These are phyloP conservation scores for Stegostoma tigrinum DNA, from an alignment of 2,113 vertebrate genomes.

Conservation along the genomic window DNA sequence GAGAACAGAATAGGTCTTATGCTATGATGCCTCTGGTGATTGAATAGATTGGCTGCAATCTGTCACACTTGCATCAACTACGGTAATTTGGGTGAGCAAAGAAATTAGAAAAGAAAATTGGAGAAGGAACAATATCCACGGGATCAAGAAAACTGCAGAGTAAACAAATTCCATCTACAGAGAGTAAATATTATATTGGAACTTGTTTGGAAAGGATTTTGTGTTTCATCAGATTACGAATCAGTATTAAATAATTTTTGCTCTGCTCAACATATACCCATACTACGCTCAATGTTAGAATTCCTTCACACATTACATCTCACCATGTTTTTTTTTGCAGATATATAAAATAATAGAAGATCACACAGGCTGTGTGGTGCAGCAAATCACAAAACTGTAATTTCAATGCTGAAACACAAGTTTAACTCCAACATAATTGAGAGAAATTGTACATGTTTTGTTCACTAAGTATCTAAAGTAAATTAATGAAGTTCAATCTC, in stretches of 20 bases:
- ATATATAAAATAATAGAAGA: background rate
- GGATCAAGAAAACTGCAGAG: background rate
- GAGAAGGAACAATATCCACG: background rate
- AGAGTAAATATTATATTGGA: background rate
- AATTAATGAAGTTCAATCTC: background rate
- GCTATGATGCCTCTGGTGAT: background rate
- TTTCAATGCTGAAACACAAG: background rate
- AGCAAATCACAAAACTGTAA: background rate
- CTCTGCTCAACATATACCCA: background rate
- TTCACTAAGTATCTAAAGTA: background rate
- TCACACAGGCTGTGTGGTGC: background rate
- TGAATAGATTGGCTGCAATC: background rate
- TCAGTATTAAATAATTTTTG: background rate
- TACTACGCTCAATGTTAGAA: background rate
- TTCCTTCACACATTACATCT: background rate
- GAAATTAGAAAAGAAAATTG: background rate
- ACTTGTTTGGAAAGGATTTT: background rate
- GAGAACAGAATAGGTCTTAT: background rate
- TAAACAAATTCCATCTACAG: background rate
- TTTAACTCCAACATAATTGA: background rate
- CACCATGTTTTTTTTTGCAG: background rate
- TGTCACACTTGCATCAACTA: background rate
- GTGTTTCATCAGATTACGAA: background rate
- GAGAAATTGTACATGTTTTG: background rate
- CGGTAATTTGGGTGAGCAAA: background rate